These are phyloP conservation scores for Metridium senile DNA, from an alignment of 92 coral and sea anemone genomes.

Conservation along the genomic window DNA sequence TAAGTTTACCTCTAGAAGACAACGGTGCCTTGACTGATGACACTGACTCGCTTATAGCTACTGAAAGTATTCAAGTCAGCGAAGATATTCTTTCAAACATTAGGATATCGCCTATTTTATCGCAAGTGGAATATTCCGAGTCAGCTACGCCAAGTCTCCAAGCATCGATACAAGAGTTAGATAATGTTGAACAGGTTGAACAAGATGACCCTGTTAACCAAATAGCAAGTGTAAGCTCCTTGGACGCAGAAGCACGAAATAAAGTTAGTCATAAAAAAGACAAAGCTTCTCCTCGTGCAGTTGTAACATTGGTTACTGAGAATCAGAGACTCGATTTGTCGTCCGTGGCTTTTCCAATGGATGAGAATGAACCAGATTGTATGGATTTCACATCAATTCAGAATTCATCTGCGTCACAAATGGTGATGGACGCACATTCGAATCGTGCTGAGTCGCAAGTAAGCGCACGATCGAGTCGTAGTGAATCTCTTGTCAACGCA, in stretches of 20 bases:
- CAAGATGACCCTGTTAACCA: slow-evolving; percentile 16
- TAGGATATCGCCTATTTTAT: neutral
- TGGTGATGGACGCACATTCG: slow-evolving; percentile 42
- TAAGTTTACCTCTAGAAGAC: neutral
- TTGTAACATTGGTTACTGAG: too few relatives aligned
- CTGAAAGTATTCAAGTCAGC: neutral
- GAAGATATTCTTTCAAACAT: neutral
- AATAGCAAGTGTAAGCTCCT: neutral
- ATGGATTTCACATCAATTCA: slow-evolving; percentile 61
- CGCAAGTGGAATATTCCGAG: neutral
- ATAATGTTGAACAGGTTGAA: slow-evolving; percentile 57
- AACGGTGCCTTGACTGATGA: neutral
- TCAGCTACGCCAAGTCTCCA: neutral
- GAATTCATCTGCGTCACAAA: slow-evolving; percentile 48
- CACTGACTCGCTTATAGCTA: neutral
- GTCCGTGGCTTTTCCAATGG: slow-evolving; percentile 74
- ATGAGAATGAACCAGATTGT: slow-evolving; percentile 75
- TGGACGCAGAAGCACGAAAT: neutral
- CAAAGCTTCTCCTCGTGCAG: neutral
- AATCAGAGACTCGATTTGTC: slow-evolving; percentile 25
- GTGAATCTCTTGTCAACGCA: neutral
- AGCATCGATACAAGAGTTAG: slow-evolving; percentile 33
- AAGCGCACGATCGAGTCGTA: neutral
- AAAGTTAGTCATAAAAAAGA: neutral
- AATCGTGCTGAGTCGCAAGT: neutral